Evolutionary conservation across 1,140 invertebrate species (phyloP).

Genomic region (Eubasilissa regina): DNA sequence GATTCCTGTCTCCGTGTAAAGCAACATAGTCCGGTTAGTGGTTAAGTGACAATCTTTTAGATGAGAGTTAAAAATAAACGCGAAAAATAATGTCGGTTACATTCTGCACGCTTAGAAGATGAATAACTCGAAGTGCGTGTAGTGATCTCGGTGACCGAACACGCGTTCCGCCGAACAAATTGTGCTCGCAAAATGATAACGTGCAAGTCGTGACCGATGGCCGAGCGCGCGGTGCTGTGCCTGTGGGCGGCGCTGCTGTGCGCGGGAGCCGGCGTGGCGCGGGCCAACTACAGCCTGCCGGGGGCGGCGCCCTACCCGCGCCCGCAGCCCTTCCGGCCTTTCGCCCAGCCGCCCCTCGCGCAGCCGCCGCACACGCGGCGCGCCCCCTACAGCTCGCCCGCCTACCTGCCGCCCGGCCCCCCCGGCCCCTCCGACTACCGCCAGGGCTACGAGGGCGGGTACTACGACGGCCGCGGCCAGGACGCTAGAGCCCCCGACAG

Average conservation of each 20-base stretch:
- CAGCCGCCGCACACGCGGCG: slow-evolving; percentile 17
- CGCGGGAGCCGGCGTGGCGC: slow-evolving; percentile 32
- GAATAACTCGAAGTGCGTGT: slow-evolving; percentile 10
- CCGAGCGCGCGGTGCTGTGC: slow-evolving; percentile 29
- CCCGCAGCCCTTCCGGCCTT: slow-evolving; percentile 48
- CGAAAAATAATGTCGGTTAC: neutral
- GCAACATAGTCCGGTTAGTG: neutral
- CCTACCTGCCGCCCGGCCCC: slow-evolving; percentile 48
- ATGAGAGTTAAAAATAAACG: neutral
- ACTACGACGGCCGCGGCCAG: neutral
- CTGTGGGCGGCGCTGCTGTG: slow-evolving; percentile 27
- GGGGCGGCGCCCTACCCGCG: slow-evolving; percentile 47
- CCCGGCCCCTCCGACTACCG: too few species aligned
- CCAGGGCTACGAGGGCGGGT: slow-evolving; percentile 1
- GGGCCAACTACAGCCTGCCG: slow-evolving; percentile 54
- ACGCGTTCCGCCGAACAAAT: slow-evolving; percentile 19
- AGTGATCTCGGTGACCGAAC: slow-evolving; percentile 10
- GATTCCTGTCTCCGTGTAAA: neutral
- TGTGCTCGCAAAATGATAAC: slow-evolving; percentile 46
- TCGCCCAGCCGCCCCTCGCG: slow-evolving; percentile 16
- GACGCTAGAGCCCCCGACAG: neutral
- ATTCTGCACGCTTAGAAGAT: neutral
- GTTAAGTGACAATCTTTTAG: neutral
- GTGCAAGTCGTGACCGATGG: slow-evolving; percentile 43
- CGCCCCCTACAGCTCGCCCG: slow-evolving; percentile 52